Evolutionary conservation across 2,113 vertebrate species (phyloP).

Genomic region (Vidua macroura): DNA sequence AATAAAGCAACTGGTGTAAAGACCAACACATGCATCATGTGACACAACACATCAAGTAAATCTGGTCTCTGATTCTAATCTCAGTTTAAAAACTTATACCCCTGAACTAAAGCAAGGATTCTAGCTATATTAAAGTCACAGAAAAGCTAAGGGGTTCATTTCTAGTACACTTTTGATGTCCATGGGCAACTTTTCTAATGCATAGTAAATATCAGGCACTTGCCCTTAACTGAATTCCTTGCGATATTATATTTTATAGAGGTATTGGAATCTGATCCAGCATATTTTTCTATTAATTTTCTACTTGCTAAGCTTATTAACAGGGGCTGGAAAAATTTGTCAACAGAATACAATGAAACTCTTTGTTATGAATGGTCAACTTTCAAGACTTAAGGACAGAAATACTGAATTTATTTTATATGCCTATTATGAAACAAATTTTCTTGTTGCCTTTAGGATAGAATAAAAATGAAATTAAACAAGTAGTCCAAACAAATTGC

Average conservation of each 20-base stretch:
- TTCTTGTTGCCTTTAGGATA: background rate
- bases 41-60: background rate
- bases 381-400: background rate
- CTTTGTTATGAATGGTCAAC: background rate
- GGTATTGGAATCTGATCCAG: background rate
- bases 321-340: background rate
- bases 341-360: background rate
- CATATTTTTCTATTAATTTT: background rate
- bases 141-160: background rate
- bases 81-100: background rate
- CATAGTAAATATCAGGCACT: background rate
- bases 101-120: background rate
- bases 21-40: accelerated
- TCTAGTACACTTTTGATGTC: background rate
- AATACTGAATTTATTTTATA: background rate
- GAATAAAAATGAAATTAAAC: background rate
- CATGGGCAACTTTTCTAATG: background rate
- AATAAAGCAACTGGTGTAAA: background rate
- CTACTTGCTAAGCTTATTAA: background rate
- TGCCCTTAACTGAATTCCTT: background rate
- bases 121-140: background rate
- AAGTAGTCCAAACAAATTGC: background rate
- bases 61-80: background rate
- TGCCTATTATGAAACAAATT: background rate
- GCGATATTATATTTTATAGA: background rate